phyloP scores from a whole-genome alignment of 1,140 invertebrate genomes.

The Trichonephila clavipes region DNA sequence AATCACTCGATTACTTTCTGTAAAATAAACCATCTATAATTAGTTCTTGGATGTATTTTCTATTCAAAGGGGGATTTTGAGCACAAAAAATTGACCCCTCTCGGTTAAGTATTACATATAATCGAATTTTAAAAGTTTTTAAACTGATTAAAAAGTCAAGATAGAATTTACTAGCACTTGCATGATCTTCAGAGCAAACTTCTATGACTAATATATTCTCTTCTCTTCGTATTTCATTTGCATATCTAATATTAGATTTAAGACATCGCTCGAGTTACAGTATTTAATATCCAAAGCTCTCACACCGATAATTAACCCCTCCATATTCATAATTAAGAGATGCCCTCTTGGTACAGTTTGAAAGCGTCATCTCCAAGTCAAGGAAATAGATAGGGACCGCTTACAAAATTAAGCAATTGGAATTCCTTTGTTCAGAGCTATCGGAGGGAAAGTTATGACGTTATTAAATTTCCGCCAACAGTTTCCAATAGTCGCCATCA shows the following conservation, averaged over 20 bases:
- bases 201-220: neutral
- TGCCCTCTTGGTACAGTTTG: neutral
- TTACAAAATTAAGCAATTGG: conserved; percentile 55
- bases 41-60: no score
- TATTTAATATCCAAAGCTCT: conserved; percentile 10
- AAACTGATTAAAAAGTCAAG: neutral
- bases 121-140: neutral
- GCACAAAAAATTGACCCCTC: no score
- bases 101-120: no score
- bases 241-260: neutral
- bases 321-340: conserved; percentile 56
- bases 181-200: neutral
- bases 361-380: neutral
- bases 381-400: neutral
- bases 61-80: no score
- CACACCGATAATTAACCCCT: conserved; percentile 42
- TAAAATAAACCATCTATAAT: no score
- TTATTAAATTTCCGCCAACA: conserved; percentile 59
- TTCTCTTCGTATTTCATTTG: neutral
- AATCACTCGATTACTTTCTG: no score
- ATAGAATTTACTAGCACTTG: neutral
- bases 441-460: conserved; percentile 47
- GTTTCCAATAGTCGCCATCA: conserved; percentile 29
- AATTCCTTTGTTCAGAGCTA: conserved; percentile 33
- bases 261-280: neutral